These are phyloP conservation scores for Pristionchus maxplancki DNA, from an alignment of 2,888 invertebrate genomes.

Conservation along the genomic window DNA sequence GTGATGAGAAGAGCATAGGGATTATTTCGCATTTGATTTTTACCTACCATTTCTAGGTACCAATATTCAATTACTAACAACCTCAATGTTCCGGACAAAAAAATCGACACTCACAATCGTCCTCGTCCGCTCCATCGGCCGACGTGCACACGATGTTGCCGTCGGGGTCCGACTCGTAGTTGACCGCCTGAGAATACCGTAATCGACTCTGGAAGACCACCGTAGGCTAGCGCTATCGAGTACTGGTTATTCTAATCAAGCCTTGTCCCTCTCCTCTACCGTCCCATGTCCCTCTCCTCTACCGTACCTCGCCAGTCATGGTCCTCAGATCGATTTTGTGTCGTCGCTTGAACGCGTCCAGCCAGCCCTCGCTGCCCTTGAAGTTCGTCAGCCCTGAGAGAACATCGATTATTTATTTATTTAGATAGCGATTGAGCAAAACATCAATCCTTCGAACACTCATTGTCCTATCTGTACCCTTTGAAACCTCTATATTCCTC, in stretches of 20 bases:
- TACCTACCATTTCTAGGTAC: too few relatives aligned
- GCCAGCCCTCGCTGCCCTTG: slow-evolving; percentile 69
- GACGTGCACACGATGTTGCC: slow-evolving; percentile 53
- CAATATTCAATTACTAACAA: too few relatives aligned
- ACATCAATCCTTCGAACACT: not conserved
- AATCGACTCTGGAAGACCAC: not conserved
- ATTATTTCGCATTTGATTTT: too few relatives aligned
- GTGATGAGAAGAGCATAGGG: too few relatives aligned
- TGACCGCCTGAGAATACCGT: slow-evolving; percentile 55
- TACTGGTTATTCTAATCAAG: not conserved
- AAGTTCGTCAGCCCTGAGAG: slow-evolving; percentile 61
- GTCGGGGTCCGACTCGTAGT: slow-evolving; percentile 59
- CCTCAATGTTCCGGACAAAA: too few relatives aligned
- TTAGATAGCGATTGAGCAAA: not conserved
- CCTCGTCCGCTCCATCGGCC: slow-evolving; percentile 55
- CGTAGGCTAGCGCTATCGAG: not conserved
- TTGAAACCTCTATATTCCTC: not conserved
- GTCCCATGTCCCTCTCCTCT: not conserved
- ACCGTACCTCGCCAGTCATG: slow-evolving; percentile 60
- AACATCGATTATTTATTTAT: not conserved
- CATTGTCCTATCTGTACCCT: not conserved
- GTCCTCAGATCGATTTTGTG: slow-evolving; percentile 65
- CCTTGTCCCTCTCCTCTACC: not conserved
- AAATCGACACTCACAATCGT: slow-evolving; percentile 40
- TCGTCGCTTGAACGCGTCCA: slow-evolving; percentile 67